Evolutionary conservation across 64 coral and sea anemone species (phyloP).

Genomic region (Montipora foliosa): DNA sequence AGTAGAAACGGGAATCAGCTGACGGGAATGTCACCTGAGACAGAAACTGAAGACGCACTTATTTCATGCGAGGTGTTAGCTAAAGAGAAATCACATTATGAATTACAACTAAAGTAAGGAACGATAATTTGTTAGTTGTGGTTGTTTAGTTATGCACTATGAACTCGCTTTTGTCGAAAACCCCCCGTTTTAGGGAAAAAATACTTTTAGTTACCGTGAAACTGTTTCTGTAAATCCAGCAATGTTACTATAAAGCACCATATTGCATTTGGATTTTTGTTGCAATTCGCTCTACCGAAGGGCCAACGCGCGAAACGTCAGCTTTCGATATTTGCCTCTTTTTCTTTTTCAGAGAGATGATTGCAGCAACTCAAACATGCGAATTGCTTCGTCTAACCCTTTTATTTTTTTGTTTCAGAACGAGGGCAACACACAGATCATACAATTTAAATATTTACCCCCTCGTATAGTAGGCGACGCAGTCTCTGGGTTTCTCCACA

Average conservation of each 20-base stretch:
- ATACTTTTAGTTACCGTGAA: neutral
- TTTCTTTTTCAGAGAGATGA: neutral
- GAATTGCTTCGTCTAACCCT: neutral
- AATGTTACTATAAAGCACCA: neutral
- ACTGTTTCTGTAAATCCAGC: neutral
- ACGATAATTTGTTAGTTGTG: neutral
- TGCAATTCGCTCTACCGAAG: too few species aligned
- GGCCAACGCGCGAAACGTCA: neutral
- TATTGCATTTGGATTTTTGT: neutral
- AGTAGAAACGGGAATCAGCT: neutral
- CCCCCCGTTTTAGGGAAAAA: too few species aligned
- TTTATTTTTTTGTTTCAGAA: neutral
- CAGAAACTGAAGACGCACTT: neutral
- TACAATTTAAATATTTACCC: neutral
- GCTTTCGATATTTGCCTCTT: neutral
- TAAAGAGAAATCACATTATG: neutral
- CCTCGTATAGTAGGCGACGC: neutral
- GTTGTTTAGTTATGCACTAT: neutral
- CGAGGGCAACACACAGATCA: neutral
- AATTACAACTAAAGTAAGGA: neutral
- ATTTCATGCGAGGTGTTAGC: neutral
- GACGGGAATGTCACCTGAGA: neutral
- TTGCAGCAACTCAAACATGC: neutral
- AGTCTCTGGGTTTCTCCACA: neutral
- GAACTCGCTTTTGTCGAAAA: neutral